A percentile compares a stretch with the other conserved stretches of the same genome.
Conservation (phyloP, 2,797 vertebrate species). For the Nannoperca australis region DNA sequence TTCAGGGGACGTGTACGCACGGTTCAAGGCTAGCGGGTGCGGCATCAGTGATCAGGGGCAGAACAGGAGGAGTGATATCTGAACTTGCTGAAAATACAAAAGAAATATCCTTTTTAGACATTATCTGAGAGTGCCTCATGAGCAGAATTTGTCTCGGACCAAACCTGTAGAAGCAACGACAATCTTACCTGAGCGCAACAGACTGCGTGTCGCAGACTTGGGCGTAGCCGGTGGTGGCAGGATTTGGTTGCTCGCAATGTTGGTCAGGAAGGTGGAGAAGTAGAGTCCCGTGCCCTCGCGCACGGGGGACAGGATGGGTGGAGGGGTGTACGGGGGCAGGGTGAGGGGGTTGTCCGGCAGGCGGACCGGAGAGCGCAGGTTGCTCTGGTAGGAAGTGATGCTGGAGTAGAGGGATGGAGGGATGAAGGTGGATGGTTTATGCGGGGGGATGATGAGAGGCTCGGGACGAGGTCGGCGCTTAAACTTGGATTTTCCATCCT, state of each 20-base stretch:
- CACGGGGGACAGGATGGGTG: constrained; percentile 92
- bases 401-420: constrained; percentile 92
- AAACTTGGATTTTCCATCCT: constrained; percentile 86
- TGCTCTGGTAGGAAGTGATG: constrained; percentile 93
- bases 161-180: neutral
- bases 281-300: constrained; percentile 93
- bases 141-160: neutral
- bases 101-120: neutral
- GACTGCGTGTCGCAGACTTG: constrained; percentile 89
- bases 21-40: constrained; percentile 94
- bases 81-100: constrained; percentile 85
- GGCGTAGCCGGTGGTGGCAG: constrained; percentile 89
- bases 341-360: constrained; percentile 77
- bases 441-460: constrained; percentile 97
- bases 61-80: constrained; percentile 91
- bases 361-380: constrained; percentile 95
- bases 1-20: constrained; percentile 82
- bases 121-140: neutral
- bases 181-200: constrained; percentile 90
- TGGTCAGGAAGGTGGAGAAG: constrained; percentile 90
- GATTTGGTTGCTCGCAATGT: constrained; percentile 85
- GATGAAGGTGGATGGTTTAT: constrained; percentile 94
- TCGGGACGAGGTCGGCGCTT: constrained; percentile 95
- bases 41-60: constrained; percentile 89
- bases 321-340: constrained; percentile 83